Base-by-base conservation (phyloP, 2,888 invertebrate genomes). In the Hofmannophila pseudospretella region DNA sequence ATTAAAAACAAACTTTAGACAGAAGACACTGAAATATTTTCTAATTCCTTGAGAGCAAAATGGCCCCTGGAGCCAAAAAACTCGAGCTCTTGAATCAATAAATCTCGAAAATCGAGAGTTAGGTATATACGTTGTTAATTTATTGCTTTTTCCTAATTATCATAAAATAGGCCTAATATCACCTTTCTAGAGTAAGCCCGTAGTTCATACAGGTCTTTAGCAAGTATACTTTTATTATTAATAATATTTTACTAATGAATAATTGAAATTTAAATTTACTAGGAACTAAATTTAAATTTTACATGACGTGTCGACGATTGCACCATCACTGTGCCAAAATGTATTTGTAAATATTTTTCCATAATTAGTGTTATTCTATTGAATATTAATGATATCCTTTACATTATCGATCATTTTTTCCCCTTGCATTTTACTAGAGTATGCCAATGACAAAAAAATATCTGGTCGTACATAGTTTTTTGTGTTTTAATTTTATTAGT, bases 241-340 rank as follows among this genome's bases (percentile, higher is more conserved):
- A 65, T 16, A 62, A 66, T 72, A 68, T 67, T 72, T 72, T 71
- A 70, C 59, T 68, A 65, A 62, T 49, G 43, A 57, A 64, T 66
- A 63, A 64, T 63, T 51, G 54, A 65, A 49, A 51, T 46, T 56
- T 60, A n/a, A n/a, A n/a, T n/a, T n/a, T n/a, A n/a, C n/a, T n/a
- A n/a, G n/a, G n/a, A n/a, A n/a, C n/a, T n/a, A n/a, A n/a, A n/a
- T n/a, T n/a, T n/a, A 54, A 51, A 60, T 66, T 64, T 55, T 62
- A 65, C 55, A 67, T 67, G 59, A 65, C 65, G 59, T 50, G 50
- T 54, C 43, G 54, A 66, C 71, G 59, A 57, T 51, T 52, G 70
- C 72, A 77, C 78, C 80, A 66, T 68, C 70, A 74, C 67, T 77
- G 85, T 85, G 85, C 85, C 85, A 85, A 85, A 78, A 55, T 59